Evolutionary conservation across 2,797 vertebrate genomes (phyloP), one percentile per base, ranked within the genome.

Genomic region (Acridotheres tristis): DNA sequence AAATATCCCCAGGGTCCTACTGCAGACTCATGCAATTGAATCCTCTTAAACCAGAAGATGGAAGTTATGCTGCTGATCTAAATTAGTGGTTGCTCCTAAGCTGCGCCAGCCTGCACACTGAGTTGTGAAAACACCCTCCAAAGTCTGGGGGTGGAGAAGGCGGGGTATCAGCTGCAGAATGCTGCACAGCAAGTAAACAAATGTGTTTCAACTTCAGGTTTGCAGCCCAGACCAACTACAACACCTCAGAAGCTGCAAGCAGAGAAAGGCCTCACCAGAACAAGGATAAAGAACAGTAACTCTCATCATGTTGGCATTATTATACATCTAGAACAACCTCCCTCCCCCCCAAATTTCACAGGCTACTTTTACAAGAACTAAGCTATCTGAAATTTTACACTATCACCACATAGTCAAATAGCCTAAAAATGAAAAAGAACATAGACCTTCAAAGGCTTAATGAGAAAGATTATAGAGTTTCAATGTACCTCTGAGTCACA

Each of bases 171-270:
- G 82, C 79, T 88, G 79, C 82, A 91, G 90, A 69, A 45, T 66
- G 76, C 36, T 59, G 55, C 79, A 81, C 79, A 72, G 78, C 85
- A 92, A 76, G 75, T 83, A 95, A 94, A 94, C 88, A 95, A 92
- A 80, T 1, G 2, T 10, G 57, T 34, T 18, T 62, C 47, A 92
- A 84, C 73, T 66, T 83, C 2, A 48, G 45, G 19, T 68, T 43
- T 89, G 45, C 66, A 47, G 72, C 59, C 88, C 73, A 85, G 63
- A 48, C 72, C 81, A 76, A 81, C n/a, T 43, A 62, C 14, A 5
- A 20, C 50, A 54, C 13, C 53, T 65, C 34, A 50, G 54, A 89
- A 81, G 38, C 29, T 42, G 29, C 26, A 43, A 32, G 19, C 10
- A 38, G 23, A 89, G 23, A 89, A 88, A 10, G 27, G 15, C 29